phyloP scores from a whole-genome alignment of 1,140 invertebrate species.

The Episyrphus balteatus region DNA sequence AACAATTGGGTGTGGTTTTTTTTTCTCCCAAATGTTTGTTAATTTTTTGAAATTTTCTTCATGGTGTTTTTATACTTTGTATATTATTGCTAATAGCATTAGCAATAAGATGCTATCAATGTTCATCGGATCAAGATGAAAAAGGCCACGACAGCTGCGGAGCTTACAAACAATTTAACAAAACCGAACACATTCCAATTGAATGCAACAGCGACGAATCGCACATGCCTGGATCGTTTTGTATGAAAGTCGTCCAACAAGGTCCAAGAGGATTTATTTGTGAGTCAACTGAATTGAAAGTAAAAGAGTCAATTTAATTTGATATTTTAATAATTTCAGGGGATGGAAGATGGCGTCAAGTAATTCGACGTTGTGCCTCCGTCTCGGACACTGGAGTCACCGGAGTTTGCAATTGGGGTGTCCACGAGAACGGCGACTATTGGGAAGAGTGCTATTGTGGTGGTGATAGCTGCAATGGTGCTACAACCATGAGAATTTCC shows the following conservation, averaged over 20 bases:
- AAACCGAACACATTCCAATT: constrained; percentile 64
- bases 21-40: no score
- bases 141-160: constrained; percentile 73
- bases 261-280: constrained; percentile 84
- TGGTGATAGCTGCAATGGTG: constrained; percentile 68
- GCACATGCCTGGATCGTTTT: constrained; percentile 84
- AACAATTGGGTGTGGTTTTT: no score
- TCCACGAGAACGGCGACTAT: constrained; percentile 82
- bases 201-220: constrained; percentile 86
- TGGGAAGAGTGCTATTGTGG: constrained; percentile 94
- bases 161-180: constrained; percentile 73
- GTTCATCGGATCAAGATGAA: constrained; percentile 65
- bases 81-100: no score
- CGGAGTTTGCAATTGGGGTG: constrained; percentile 88
- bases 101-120: constrained; percentile 72
- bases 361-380: constrained; percentile 79
- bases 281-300: constrained; percentile 39
- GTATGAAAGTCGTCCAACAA: constrained; percentile 81
- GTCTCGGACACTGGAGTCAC: constrained; percentile 82
- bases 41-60: no score
- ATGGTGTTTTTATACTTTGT: no score
- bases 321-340: constrained; percentile 44
- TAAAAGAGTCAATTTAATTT: not conserved
- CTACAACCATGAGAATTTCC: not conserved
- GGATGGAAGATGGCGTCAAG: constrained; percentile 87